Evolutionary conservation across 2,797 vertebrate species (phyloP).

Genomic region (Hypotaenidia okinawae): DNA sequence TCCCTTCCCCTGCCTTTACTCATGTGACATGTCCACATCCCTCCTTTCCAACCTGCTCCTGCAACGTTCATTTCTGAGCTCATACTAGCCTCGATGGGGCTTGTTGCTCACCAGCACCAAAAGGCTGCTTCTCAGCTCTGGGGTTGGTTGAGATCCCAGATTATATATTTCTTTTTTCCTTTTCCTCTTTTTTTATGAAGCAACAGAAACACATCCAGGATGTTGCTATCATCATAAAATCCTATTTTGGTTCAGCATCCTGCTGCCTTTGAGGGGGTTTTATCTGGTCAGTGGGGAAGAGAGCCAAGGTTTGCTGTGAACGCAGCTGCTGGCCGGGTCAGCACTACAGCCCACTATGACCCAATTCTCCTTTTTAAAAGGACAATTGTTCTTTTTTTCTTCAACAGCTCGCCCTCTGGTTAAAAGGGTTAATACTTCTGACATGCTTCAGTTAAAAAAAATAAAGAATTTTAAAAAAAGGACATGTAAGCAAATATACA

Average conservation of each 20-base stretch:
- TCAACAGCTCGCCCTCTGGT: background rate
- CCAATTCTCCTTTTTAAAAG: background rate
- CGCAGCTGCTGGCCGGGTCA: slow-evolving; percentile 45
- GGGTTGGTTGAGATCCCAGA: background rate
- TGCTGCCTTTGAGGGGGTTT: slow-evolving; percentile 45
- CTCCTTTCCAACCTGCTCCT: background rate
- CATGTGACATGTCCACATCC: background rate
- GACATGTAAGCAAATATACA: background rate
- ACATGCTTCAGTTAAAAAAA: background rate
- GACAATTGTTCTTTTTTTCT: background rate
- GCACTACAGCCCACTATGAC: background rate
- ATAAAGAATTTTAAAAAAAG: background rate
- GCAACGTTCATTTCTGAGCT: background rate
- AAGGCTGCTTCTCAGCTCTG: background rate
- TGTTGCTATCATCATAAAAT: slow-evolving; percentile 51
- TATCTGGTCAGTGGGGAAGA: slow-evolving; percentile 43
- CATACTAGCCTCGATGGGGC: accelerated
- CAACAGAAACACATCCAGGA: slow-evolving; percentile 36
- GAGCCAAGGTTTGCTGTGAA: slow-evolving; percentile 50
- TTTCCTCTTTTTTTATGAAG: background rate
- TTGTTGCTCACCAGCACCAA: background rate
- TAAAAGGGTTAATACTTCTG: background rate
- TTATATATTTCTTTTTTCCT: background rate
- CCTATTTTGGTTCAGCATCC: slow-evolving; percentile 52
- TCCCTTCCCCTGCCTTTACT: background rate